phyloP scores from a whole-genome alignment of 2,888 invertebrate species.

The Troilus luridus region DNA sequence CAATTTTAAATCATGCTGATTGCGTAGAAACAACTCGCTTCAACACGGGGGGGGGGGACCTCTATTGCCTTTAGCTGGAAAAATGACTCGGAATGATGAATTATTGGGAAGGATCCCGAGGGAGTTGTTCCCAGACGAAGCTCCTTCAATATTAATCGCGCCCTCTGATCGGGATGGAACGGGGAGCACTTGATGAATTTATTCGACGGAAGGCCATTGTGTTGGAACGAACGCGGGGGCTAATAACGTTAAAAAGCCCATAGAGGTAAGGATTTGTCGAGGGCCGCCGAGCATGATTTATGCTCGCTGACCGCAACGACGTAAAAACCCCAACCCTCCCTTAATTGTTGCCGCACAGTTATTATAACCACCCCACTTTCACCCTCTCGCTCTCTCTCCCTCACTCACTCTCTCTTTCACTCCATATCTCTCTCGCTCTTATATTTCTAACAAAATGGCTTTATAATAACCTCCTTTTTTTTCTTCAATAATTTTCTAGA shows the following conservation, averaged over 20 bases:
- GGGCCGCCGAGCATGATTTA: slow-evolving; percentile 13
- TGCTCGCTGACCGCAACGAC: slow-evolving; percentile 32
- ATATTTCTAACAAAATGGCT: slow-evolving; percentile 6
- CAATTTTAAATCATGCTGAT: neutral
- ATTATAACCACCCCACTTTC: slow-evolving; percentile 23
- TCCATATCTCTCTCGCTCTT: neutral
- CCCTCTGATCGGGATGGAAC: neutral
- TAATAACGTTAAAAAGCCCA: slow-evolving; percentile 12
- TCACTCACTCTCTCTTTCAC: neutral
- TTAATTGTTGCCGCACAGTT: slow-evolving; percentile 24
- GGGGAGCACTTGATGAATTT: neutral
- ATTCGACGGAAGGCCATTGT: neutral
- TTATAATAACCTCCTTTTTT: neutral
- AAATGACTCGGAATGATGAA: slow-evolving; percentile 19
- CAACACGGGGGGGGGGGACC: neutral
- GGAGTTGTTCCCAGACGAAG: neutral
- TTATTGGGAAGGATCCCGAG: neutral
- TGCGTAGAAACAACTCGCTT: neutral
- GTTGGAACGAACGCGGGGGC: neutral
- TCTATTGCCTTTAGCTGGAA: neutral
- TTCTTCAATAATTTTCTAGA: neutral
- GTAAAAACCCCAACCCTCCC: slow-evolving; percentile 19
- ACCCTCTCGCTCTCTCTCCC: neutral
- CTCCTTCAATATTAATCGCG: slow-evolving; percentile 7
- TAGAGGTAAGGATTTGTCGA: neutral